Percentiles rank a stretch among this genome's conserved stretches.
Conservation (phyloP, 1,140 invertebrate species). For the Apis cerana region DNA sequence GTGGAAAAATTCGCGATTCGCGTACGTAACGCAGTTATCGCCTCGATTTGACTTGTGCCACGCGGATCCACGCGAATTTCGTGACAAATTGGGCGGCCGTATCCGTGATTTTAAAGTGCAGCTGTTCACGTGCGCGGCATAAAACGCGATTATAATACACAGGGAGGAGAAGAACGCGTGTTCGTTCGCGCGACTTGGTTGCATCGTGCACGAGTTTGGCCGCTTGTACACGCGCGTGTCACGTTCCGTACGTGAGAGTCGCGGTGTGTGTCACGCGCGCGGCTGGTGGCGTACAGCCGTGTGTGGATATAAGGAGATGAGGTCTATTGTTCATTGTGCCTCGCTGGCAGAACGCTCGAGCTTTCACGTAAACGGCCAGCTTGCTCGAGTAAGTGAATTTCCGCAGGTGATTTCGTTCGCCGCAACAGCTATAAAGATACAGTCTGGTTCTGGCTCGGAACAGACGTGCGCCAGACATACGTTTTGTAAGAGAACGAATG, state of each 20-base stretch:
- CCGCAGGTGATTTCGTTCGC: constrained; percentile 48
- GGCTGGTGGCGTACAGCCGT: neutral
- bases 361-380: constrained; percentile 47
- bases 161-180: neutral
- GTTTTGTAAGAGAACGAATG: neutral
- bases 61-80: constrained; percentile 53
- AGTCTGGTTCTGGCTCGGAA: neutral
- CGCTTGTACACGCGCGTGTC: constrained; percentile 7
- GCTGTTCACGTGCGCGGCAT: constrained; percentile 74
- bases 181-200: neutral
- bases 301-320: constrained; percentile 44
- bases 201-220: neutral
- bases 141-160: constrained; percentile 59
- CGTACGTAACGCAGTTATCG: neutral
- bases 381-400: constrained; percentile 56
- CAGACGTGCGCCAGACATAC: neutral
- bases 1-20: constrained; percentile 38
- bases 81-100: constrained; percentile 56
- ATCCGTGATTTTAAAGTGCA: constrained; percentile 75
- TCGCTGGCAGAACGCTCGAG: constrained; percentile 41
- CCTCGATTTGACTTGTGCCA: constrained; percentile 11
- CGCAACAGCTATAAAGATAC: constrained; percentile 15
- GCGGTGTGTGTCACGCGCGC: constrained; percentile 2
- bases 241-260: constrained; percentile 29
- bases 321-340: constrained; percentile 60